Base-by-base conservation (phyloP, 2,888 invertebrate species). In the Orthonychiurus folsomi region DNA sequence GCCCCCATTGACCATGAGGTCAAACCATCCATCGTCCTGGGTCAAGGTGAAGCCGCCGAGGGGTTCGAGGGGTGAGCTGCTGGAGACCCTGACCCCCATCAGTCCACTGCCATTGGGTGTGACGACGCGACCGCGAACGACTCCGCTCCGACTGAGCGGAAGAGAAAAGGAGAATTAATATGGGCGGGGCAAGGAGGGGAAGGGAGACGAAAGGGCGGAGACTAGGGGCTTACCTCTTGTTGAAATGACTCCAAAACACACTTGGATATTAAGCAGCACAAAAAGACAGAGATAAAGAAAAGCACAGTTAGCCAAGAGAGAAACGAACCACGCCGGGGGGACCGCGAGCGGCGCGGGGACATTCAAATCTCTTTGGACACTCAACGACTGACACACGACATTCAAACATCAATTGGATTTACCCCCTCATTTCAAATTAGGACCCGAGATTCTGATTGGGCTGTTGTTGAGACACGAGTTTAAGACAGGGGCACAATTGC, bases 241-340 rank as follows among this genome's bases (percentile, higher is more conserved):
- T 93, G 89, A 93, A 93, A 89, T 93, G 90, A 86, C 91, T 93
- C 93, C 93, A 93, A 88, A 93, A 93, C 85, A 92, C 88, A 90
- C 93, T 93, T 71, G 66, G 89, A 83, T 75, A 75, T 24, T 21
- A 78, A 79, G 87, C 86, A 86, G 87, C 87, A 85, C 83, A 84
- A 83, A 84, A 83, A 71, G 66, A 72, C 68, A 73, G 73, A 67
- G 65, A 69, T 21, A 52, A 52, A 20, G 21, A 23, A 52, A 73
- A 70, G 71, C 69, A 71, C 69, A 71, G 65, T 67, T 67, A 68
- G 67, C 57, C 56, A 27, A 54, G 57, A 62, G 57, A 26, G 52
- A 57, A 37, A 9, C 37, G 27, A n/a, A n/a, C n/a, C n/a, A n/a
- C n/a, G n/a, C n/a, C n/a, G n/a, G n/a, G n/a, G n/a, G n/a, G n/a